phyloP scores from a whole-genome alignment of 2,888 invertebrate genomes.

The Dynastes hyllus region DNA sequence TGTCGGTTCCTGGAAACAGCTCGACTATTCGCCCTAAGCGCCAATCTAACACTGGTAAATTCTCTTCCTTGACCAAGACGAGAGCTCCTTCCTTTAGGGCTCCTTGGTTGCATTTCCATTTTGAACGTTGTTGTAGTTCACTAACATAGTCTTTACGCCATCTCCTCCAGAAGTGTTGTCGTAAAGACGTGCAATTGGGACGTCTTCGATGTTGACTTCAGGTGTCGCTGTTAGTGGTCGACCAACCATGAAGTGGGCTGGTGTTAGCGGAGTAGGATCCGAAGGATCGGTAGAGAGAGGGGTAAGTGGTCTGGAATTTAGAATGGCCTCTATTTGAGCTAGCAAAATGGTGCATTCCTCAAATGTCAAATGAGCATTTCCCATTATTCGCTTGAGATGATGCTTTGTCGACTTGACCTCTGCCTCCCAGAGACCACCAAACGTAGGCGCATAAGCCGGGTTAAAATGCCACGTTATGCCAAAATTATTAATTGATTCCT shows the following conservation, averaged over 20 bases:
- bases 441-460: slow-evolving; percentile 57
- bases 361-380: too few relatives aligned
- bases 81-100: not conserved
- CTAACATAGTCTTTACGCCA: slow-evolving; percentile 7
- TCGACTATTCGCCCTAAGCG: slow-evolving; percentile 14
- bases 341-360: too few relatives aligned
- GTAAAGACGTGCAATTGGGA: slow-evolving; percentile 45
- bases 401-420: slow-evolving; percentile 49
- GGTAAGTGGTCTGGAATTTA: too few relatives aligned
- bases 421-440: slow-evolving; percentile 63
- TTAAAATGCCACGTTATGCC: slow-evolving; percentile 60
- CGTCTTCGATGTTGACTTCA: slow-evolving; percentile 51
- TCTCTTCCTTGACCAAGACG: slow-evolving; percentile 35
- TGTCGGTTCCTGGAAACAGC: slow-evolving; percentile 14
- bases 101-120: too few relatives aligned
- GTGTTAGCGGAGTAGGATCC: slow-evolving; percentile 53
- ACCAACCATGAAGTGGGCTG: slow-evolving; percentile 58
- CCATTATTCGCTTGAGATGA: slow-evolving; percentile 16
- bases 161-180: slow-evolving; percentile 54
- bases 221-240: slow-evolving; percentile 53
- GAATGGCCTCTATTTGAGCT: too few relatives aligned
- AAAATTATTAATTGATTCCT: too few relatives aligned
- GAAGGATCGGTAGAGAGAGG: slow-evolving; percentile 45
- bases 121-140: too few relatives aligned
- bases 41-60: slow-evolving; percentile 1